Evolutionary conservation across 2,888 invertebrate species (phyloP).

Genomic region (Pocota personata): DNA sequence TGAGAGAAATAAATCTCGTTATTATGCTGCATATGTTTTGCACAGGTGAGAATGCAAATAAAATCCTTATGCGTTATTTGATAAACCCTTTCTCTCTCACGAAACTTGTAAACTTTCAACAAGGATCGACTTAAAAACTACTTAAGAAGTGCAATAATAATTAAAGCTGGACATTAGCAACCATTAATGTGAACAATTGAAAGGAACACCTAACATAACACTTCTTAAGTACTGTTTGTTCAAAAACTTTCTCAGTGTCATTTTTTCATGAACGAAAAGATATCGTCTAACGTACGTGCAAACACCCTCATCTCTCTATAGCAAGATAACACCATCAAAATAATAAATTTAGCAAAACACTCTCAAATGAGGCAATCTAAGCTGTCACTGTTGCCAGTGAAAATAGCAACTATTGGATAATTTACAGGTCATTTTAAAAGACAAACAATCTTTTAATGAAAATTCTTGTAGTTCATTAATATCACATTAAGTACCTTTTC

Average conservation of each 20-base stretch:
- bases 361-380: constrained; percentile 74
- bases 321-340: constrained; percentile 28
- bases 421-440: constrained; percentile 86
- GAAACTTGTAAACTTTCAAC: background rate
- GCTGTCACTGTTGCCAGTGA: constrained; percentile 75
- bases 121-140: constrained; percentile 15
- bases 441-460: constrained; percentile 87
- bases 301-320: background rate
- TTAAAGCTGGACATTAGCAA: background rate
- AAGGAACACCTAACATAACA: background rate
- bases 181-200: background rate
- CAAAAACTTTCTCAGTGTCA: background rate
- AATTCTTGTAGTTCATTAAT: constrained; percentile 88
- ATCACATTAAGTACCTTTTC: constrained; percentile 84
- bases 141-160: constrained; percentile 31
- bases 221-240: background rate
- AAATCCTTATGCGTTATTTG: too few relatives aligned
- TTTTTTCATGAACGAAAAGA: background rate
- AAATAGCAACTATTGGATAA: constrained; percentile 81
- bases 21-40: too few relatives aligned
- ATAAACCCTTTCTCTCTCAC: too few relatives aligned
- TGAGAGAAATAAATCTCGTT: too few relatives aligned
- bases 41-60: too few relatives aligned
- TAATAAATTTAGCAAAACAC: constrained; percentile 54
- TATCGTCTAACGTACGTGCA: constrained; percentile 21